A percentile compares a stretch with the other conserved stretches of the same genome.
phyloP scores from a whole-genome alignment of 2,113 vertebrate genomes.

The Menura novaehollandiae region DNA sequence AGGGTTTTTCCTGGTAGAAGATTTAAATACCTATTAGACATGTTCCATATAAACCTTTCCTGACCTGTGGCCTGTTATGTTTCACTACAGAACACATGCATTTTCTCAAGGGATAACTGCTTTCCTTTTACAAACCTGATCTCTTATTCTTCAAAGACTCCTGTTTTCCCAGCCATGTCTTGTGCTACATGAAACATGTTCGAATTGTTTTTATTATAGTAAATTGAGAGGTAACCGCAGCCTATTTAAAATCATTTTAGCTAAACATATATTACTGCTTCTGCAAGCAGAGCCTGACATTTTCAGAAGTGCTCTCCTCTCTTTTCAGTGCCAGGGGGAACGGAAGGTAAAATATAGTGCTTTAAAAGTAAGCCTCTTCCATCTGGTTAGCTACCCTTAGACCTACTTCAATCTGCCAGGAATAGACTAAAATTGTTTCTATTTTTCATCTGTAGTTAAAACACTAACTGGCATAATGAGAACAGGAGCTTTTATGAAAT shows the following conservation, averaged over 20 bases:
- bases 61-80: neutral
- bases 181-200: neutral
- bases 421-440: neutral
- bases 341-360: neutral
- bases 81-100: neutral
- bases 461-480: constrained; percentile 39
- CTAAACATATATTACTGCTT: neutral
- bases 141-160: neutral
- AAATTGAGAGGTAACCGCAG: neutral
- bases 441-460: constrained; percentile 42
- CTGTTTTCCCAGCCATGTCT: neutral
- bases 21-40: neutral
- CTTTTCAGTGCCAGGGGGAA: neutral
- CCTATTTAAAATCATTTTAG: constrained; percentile 28
- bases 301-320: constrained; percentile 9
- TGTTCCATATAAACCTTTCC: neutral
- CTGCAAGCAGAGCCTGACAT: neutral
- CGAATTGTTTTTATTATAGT: neutral
- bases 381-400: constrained; percentile 22
- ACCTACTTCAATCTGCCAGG: neutral
- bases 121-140: neutral
- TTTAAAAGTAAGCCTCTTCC: constrained; percentile 45
- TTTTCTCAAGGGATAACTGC: neutral
- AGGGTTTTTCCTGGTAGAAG: neutral
- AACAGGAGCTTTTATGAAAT: constrained; percentile 21